Evolutionary conservation across 2,888 invertebrate species (phyloP).

Genomic region (Nezara viridula): DNA sequence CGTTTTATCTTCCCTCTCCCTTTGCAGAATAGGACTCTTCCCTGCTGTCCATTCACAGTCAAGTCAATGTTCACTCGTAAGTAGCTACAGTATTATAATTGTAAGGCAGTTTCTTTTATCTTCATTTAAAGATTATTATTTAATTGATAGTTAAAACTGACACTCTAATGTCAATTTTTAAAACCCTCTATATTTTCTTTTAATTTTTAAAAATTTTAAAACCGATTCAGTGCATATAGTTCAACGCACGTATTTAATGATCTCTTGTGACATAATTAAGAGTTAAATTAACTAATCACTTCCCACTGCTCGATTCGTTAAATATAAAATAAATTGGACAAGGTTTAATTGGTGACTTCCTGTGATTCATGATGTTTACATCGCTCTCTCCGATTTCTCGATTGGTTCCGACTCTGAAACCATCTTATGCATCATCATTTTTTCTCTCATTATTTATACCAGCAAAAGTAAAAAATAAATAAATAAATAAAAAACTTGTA

Average conservation of each 20-base stretch:
- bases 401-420: neutral
- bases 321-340: neutral
- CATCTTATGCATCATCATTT: neutral
- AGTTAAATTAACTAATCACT: neutral
- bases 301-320: constrained; percentile 3
- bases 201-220: no score
- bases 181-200: no score
- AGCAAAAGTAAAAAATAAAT: neutral
- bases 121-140: no score
- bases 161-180: no score
- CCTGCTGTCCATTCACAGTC: no score
- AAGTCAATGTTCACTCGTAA: no score
- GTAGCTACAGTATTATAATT: no score
- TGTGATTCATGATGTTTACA: neutral
- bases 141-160: no score
- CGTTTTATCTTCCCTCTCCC: no score
- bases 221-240: neutral
- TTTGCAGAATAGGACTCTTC: no score
- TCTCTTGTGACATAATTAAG: neutral
- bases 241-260: neutral
- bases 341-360: neutral
- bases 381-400: constrained; percentile 12
- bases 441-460: neutral
- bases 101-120: no score
- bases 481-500: neutral